Evolutionary conservation across 1,140 invertebrate genomes (phyloP), one percentile per base, ranked within the genome.

Genomic region (Rhopalosiphum padi): DNA sequence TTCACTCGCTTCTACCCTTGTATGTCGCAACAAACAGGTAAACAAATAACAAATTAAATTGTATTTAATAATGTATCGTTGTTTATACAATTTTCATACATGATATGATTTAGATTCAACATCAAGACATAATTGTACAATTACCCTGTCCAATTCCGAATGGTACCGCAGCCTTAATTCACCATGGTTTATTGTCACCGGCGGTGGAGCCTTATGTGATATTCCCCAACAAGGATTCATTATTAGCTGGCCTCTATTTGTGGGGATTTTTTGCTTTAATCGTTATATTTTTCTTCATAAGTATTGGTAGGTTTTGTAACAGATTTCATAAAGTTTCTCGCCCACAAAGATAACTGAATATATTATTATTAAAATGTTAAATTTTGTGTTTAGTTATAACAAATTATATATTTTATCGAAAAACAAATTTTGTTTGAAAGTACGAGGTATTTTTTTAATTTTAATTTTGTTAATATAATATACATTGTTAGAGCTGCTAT

Each of bases 81-180:
- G 2, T 2, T 55, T 53, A 23, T n/a, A 25, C 37, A 55, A 53
- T 77, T 55, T 55, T 3, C 55, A 55, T 25, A 41, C 3, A 9
- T 89, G 11, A 55, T 41, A 60, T 90, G 7, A 94, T 95, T 93
- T 95, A 98, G 96, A 96, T 97, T 55, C 97, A 97, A 94, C 96
- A 97, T 94, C 97, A 97, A 95, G 97, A 98, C 94, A 98, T 98
- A 68, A 98, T 98, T 94, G 97, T 98, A 41, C 97, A 97, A 95
- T 96, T 97, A 37, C 96, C 97, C 7, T 98, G 97, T 95, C 97
- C 97, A 25, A 96, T 96, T 8, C 97, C 97, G 1, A 97, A 98
- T 94, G 97, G 97, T n/a, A 96, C 96, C 8, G 96, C 97, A 94
- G 96, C 97, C 30, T 95, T 98, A 55, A 77, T 94, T 48, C 94